Conservation (phyloP, 2,888 invertebrate species). For the Scotopteryx bipunctaria region DNA sequence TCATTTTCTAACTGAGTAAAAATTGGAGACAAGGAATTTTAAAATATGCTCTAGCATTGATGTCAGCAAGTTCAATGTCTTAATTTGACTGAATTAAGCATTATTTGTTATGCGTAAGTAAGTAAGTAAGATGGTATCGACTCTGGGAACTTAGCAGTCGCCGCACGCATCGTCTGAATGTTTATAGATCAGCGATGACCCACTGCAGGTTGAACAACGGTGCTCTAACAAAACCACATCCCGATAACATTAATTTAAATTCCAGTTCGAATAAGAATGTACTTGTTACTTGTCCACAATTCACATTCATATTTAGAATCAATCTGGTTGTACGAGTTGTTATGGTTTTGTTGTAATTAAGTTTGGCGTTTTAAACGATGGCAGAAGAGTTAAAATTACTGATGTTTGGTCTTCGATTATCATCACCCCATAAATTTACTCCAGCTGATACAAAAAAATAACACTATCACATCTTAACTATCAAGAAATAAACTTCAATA, state of each 20-base stretch:
- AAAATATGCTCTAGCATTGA: too few species aligned
- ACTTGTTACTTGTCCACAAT: background rate
- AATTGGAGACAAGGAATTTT: too few species aligned
- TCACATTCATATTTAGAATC: too few species aligned
- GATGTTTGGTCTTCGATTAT: background rate
- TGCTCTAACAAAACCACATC: conserved; percentile 46
- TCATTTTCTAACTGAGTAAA: background rate
- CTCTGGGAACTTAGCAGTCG: conserved; percentile 21
- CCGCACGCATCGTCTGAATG: conserved; percentile 50
- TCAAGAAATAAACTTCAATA: background rate
- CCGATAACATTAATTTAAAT: conserved; percentile 44
- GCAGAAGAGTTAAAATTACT: too few species aligned
- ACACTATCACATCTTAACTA: too few species aligned
- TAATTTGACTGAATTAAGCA: conserved; percentile 12
- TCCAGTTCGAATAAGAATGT: conserved; percentile 37
- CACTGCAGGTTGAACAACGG: conserved; percentile 57
- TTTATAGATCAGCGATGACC: conserved; percentile 45
- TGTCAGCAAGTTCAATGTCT: conserved; percentile 21
- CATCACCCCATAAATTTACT: background rate
- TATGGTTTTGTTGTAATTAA: too few species aligned
- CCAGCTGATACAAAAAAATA: too few species aligned
- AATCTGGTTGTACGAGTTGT: too few species aligned
- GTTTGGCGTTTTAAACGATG: too few species aligned
- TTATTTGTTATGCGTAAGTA: conserved; percentile 30
- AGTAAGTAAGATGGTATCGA: conserved; percentile 34